Evolutionary conservation across 2,113 vertebrate species (phyloP), one percentile per base, ranked within the genome.

Genomic region (Narcine bancroftii): DNA sequence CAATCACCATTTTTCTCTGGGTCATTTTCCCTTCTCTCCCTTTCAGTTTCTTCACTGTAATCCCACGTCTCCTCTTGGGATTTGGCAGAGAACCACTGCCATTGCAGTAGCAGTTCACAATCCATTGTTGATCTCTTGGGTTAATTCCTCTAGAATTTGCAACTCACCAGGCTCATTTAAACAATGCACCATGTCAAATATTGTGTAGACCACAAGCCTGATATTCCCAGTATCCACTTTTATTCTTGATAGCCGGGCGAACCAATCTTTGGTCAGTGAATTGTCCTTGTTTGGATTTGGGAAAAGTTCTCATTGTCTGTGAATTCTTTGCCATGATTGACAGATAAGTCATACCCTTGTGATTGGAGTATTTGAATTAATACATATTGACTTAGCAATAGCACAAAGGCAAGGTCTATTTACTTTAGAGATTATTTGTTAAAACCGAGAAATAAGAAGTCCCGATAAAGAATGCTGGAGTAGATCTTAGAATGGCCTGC

Each of bases 231-330:
- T 2, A 2, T 26, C 24, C 47, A 85, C 1, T 60, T n/a, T 56
- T n/a, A 17, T 3, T 19, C 81, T 17, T 60, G 53, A 0, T 6
- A 60, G 6, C 1, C 4, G 2, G 53, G 17, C 17, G n/a, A 21
- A 85, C 0, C 53, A 69, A 94, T 95, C 96, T 94, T 96, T 96
- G 95, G 95, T 96, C 95, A 95, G 96, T 95, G 94, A 96, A 92
- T 96, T 95, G 93, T 81, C 95, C 95, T 93, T 94, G 69, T 94
- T 93, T 95, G 93, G 94, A 93, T 92, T 94, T 63, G 94, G 72
- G 92, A 92, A 76, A 92, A 85, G 45, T 94, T 94, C 94, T 93
- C 56, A 69, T 29, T 92, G 65, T 94, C 94, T 91, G 39, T 65
- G 93, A 93, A 65, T 92, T 71, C n/a, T 93, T 92, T 89, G 89